Percentiles rank a stretch among this genome's conserved stretches.
Conservation (phyloP, 2,888 invertebrate species). For the Apoda limacodes region DNA sequence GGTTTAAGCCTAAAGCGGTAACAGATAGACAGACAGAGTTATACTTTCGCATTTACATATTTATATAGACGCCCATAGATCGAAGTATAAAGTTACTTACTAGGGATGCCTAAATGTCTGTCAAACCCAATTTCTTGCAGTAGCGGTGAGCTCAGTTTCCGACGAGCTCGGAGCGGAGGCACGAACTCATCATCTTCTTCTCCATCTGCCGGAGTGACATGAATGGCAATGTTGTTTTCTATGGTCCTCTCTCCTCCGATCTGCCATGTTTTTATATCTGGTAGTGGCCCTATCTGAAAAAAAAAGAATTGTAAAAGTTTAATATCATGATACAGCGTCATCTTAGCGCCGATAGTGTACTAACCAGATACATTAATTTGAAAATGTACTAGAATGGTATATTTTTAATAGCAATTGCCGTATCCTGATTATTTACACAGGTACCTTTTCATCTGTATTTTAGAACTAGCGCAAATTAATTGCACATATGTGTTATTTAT, state of each 20-base stretch:
- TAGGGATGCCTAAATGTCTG: constrained; percentile 29
- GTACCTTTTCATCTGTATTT: too few relatives aligned
- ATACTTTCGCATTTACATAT: background rate
- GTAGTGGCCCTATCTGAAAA: constrained; percentile 55
- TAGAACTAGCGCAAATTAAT: too few relatives aligned
- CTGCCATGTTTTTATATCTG: constrained; percentile 6
- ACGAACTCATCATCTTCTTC: constrained; percentile 52
- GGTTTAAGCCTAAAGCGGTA: background rate
- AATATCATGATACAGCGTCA: too few relatives aligned
- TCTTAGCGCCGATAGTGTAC: too few relatives aligned
- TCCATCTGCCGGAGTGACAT: constrained; percentile 59
- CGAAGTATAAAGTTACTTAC: constrained; percentile 24
- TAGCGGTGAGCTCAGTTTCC: constrained; percentile 57
- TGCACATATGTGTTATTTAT: too few relatives aligned
- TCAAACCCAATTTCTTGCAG: constrained; percentile 38
- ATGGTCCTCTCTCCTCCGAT: background rate
- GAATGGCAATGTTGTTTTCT: constrained; percentile 50
- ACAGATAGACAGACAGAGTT: background rate
- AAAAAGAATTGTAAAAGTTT: constrained; percentile 11
- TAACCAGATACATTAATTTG: too few relatives aligned
- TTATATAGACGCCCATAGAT: background rate
- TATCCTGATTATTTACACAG: too few relatives aligned
- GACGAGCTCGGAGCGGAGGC: constrained; percentile 42
- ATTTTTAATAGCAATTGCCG: too few relatives aligned
- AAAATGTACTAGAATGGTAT: too few relatives aligned